Evolutionary conservation across 2,113 vertebrate species (phyloP).

Genomic region (Lepus timidus): DNA sequence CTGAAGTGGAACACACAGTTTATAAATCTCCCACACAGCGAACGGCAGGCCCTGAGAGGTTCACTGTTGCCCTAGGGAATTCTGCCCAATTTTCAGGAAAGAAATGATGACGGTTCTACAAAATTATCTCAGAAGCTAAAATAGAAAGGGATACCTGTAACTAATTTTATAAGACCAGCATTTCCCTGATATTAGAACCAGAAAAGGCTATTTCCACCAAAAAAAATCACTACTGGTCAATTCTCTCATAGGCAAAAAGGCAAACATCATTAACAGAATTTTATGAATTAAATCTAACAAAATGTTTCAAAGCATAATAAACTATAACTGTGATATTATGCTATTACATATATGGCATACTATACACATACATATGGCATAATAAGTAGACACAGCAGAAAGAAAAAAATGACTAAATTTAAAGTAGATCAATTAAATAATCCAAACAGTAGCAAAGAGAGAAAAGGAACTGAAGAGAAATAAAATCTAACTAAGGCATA

Average conservation of each 20-base stretch:
- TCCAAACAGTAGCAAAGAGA: neutral
- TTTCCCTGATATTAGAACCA: slow-evolving; percentile 2
- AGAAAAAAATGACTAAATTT: neutral
- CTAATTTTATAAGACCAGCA: neutral
- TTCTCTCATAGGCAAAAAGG: neutral
- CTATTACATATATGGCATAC: neutral
- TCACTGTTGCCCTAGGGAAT: neutral
- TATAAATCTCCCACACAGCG: neutral
- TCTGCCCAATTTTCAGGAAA: neutral
- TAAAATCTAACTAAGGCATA: neutral
- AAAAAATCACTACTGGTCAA: neutral
- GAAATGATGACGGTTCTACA: neutral
- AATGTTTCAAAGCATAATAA: slow-evolving; percentile 11
- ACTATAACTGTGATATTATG: neutral
- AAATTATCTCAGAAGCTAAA: neutral
- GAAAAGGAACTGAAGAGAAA: neutral
- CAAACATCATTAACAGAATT: neutral
- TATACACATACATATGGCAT: neutral
- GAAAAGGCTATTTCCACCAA: neutral
- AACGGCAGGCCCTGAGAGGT: neutral
- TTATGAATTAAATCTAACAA: neutral
- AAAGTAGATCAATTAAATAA: neutral
- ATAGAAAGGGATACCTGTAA: neutral
- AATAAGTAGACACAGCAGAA: neutral
- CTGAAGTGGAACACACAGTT: neutral